Evolutionary conservation across 2,888 invertebrate species (phyloP).

Genomic region (Pomacea canaliculata): DNA sequence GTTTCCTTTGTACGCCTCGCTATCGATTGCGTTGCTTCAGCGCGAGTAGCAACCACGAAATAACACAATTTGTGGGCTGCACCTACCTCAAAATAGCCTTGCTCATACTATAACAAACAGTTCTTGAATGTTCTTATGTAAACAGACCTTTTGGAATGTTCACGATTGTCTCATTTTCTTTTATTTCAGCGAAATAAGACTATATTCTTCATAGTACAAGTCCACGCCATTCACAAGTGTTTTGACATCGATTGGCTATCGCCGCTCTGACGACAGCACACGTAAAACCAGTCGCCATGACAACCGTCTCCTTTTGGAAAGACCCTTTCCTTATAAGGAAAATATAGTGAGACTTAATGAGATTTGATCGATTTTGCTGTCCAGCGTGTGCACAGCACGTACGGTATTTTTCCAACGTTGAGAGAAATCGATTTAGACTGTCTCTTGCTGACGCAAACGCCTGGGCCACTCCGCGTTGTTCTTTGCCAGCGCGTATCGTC

Average conservation of each 20-base stretch:
- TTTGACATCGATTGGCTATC: constrained; percentile 19
- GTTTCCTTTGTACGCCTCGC: no score
- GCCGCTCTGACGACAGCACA: constrained; percentile 10
- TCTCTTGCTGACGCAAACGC: constrained; percentile 24
- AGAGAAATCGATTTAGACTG: constrained; percentile 8
- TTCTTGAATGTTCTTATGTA: no score
- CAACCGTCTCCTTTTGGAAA: constrained; percentile 17
- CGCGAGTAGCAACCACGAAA: no score
- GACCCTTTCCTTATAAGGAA: constrained; percentile 26
- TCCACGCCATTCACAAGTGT: no score
- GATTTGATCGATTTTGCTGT: constrained; percentile 9
- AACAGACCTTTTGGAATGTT: no score
- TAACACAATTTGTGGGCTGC: no score
- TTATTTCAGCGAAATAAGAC: no score
- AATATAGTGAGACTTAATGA: constrained; percentile 16
- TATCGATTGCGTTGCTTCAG: no score
- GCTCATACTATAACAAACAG: no score
- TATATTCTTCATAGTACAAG: no score
- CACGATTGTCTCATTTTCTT: no score
- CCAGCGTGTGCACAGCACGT: not conserved
- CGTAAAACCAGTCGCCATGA: constrained; percentile 14
- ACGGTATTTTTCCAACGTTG: not conserved
- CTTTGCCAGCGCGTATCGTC: not conserved
- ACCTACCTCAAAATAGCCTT: no score
- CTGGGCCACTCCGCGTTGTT: not conserved